These are phyloP conservation scores for Fopius arisanus DNA, from an alignment of 1,140 invertebrate genomes.

Conservation along the genomic window DNA sequence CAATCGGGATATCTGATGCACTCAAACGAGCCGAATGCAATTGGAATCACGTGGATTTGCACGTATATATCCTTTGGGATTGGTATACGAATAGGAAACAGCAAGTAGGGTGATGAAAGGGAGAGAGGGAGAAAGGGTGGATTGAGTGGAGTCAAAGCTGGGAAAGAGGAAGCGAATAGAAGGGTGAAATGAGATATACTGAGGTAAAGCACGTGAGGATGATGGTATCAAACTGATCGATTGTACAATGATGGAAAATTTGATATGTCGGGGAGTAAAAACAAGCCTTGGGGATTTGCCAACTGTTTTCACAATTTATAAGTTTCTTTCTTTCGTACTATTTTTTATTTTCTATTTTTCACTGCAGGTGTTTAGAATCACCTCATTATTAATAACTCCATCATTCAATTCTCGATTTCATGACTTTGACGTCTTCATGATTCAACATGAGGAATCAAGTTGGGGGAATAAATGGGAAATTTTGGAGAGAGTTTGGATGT, in stretches of 20 bases:
- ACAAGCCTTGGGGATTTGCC: neutral
- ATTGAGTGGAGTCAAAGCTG: constrained; percentile 1
- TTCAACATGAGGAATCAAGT: neutral
- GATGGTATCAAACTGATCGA: constrained; percentile 2
- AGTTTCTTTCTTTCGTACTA: neutral
- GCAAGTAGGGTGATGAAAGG: neutral
- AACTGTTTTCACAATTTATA: neutral
- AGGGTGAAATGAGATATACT: constrained; percentile 8
- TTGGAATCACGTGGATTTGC: constrained; percentile 1
- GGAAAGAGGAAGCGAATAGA: neutral
- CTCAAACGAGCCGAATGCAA: neutral
- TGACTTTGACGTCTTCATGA: no score
- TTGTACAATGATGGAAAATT: neutral
- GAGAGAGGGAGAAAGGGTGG: neutral
- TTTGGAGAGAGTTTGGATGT: neutral
- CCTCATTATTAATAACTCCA: no score
- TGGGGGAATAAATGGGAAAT: neutral
- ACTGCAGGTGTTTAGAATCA: no score
- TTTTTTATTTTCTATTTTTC: neutral
- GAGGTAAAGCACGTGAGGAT: constrained; percentile 4
- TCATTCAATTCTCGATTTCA: no score
- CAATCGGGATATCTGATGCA: neutral
- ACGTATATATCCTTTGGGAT: neutral
- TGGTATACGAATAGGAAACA: neutral
- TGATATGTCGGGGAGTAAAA: neutral